Base-by-base conservation (phyloP, 2,888 invertebrate species). In the Thymelicus acteon region DNA sequence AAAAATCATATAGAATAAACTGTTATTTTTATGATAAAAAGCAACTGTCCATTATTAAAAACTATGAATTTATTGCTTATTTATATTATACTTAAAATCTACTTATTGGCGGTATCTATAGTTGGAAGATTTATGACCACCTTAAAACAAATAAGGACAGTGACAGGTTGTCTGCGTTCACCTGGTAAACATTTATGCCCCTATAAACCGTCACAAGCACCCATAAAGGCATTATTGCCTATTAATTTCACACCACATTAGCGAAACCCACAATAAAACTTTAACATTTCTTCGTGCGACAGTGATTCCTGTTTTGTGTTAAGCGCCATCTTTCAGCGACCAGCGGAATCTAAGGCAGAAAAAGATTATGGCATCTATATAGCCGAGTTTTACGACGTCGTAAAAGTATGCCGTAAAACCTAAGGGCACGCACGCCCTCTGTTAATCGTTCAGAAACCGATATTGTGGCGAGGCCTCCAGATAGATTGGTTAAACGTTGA, bases 241-340 rank as follows among this genome's bases (percentile, higher is more conserved):
- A 93, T 93, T 93, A 93, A 93, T 93, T 93, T 93, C 91, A 93
- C 93, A 93, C 92, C 91, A 89, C 91, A 93, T 93, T 93, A 93
- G 93, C 93, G 90, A 91, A 92, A 92, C 93, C 91, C 83, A 92
- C 90, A 91, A 93, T 93, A 93, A 93, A 93, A 93, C 89, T 92
- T 91, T 84, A 90, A 91, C 90, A 87, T 90, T 91, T 86, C 85
- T 85, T 83, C 84, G 79, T 68, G 87, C 86, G 89, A 88, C 91
- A 90, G 89, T 89, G 91, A 92, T 92, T 88, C 83, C 78, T 87
- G 86, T 87, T 88, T 87, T 87, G 87, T 83, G 83, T 83, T 88
- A 84, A 90, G 87, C 92, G 92, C 91, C 92, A 92, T 92, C 93
- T 93, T 86, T 85, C 79, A 79, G 77, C 78, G 69, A 72, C 74